Evolutionary conservation across 2,888 invertebrate species (phyloP), one percentile per base, ranked within the genome.

Genomic region (Apodemia duryi): DNA sequence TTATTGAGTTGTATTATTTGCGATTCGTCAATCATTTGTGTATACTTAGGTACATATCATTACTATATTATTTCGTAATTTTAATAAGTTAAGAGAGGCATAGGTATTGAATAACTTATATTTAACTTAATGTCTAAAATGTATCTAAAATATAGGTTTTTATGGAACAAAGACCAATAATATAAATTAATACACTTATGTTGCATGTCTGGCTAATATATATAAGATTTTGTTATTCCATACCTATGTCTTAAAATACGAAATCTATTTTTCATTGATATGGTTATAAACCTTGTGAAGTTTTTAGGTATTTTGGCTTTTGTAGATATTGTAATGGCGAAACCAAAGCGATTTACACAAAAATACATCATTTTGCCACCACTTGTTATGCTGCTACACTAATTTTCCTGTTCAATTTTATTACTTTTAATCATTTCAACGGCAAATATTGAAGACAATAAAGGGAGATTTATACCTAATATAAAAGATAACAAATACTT

Each of bases 31-130:
- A 85, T 86, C 76, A 81, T 88, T 87, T 89, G 83, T 86, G 88
- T 91, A 89, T 90, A 90, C 84, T 86, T 90, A 87, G 84, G 88
- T 84, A 91, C 91, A 91, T 91, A 91, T 91, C 91, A 91, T 86
- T 80, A 46, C 46, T 46, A 82, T 85, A 83, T 86, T 82, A 72
- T 80, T 84, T 87, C 63, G 54, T 70, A 68, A 66, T 61, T 63
- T 69, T 66, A 66, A 54, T 63, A 65, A 63, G 63, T 54, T 38
- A 54, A 46, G 46, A 46, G 11, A 60, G 64, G 21, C 60, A 57
- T 68, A 67, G 69, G 63, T 68, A 69, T 69, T 63, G 65, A 67
- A 65, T 68, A 65, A 65, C 66, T 64, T 64, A 13, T 13, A 46
- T 46, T 46, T 46, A 63, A 35, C 21, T 57, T 7, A 21, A 57